A percentile compares a stretch with the other conserved stretches of the same genome.
Conservation (phyloP, 2,113 vertebrate species). For the Thunnus maccoyii region DNA sequence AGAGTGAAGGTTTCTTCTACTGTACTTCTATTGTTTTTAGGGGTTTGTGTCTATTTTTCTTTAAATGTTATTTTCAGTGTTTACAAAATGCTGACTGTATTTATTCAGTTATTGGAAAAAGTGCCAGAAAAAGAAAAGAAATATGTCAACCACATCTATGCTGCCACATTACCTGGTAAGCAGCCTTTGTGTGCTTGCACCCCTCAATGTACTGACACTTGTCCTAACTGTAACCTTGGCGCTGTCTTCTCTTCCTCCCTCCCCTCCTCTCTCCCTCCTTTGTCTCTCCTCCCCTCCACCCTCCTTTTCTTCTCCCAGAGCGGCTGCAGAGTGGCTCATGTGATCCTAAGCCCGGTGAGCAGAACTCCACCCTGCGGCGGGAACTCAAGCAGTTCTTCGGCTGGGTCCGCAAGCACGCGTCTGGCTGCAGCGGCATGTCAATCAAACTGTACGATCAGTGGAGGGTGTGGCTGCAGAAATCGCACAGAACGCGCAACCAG, state of each 20-base stretch:
- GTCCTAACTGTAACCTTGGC: conserved; percentile 36
- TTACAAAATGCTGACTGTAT: background rate
- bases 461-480: conserved; percentile 96
- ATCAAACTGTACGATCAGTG: conserved; percentile 98
- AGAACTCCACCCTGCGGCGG: conserved; percentile 91
- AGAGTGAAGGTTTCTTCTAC: background rate
- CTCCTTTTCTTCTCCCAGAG: conserved; percentile 71
- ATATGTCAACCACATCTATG: background rate
- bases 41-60: background rate
- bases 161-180: background rate
- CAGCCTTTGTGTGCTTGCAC: background rate
- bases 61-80: background rate
- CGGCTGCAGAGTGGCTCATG: conserved; percentile 85
- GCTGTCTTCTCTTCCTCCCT: conserved; percentile 11
- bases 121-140: background rate
- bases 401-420: conserved; percentile 94
- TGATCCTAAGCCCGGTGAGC: conserved; percentile 89
- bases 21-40: background rate
- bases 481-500: conserved; percentile 95
- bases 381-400: conserved; percentile 97
- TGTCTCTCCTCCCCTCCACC: background rate
- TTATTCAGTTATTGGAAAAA: conserved; percentile 2
- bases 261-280: background rate
- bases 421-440: conserved; percentile 93
- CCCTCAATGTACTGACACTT: background rate